These are phyloP conservation scores for Dryobota labecula DNA, from an alignment of 2,888 invertebrate species.

Conservation along the genomic window DNA sequence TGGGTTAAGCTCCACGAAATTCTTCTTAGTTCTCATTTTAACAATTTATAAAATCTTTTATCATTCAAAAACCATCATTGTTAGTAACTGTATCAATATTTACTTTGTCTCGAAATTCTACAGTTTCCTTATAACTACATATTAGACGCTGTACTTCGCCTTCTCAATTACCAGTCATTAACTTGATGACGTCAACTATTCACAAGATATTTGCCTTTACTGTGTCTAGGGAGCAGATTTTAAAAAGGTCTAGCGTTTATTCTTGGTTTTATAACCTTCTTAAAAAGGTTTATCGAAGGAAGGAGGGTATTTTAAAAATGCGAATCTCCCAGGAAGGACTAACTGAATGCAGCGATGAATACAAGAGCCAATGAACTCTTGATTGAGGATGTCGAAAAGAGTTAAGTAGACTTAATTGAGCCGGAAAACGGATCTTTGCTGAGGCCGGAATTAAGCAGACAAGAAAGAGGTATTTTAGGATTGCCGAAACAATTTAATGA, in stretches of 20 bases:
- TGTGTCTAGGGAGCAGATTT: slow-evolving; percentile 25
- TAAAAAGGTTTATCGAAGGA: neutral
- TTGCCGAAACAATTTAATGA: slow-evolving; percentile 35
- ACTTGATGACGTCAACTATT: slow-evolving; percentile 59
- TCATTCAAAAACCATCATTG: neutral
- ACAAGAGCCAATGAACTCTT: slow-evolving; percentile 44
- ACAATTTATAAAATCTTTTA: neutral
- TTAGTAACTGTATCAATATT: slow-evolving; percentile 8
- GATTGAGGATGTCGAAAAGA: slow-evolving; percentile 52
- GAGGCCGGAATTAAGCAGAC: slow-evolving; percentile 17
- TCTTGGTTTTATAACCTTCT: neutral
- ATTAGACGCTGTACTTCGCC: slow-evolving; percentile 37
- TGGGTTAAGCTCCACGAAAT: neutral
- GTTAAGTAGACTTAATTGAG: slow-evolving; percentile 41
- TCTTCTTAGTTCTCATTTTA: neutral
- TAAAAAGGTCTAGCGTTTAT: neutral
- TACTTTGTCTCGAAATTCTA: slow-evolving; percentile 22
- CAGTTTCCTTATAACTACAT: slow-evolving; percentile 38
- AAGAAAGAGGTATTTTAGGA: slow-evolving; percentile 17
- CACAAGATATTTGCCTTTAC: slow-evolving; percentile 39
- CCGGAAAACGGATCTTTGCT: slow-evolving; percentile 38
- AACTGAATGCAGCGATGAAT: neutral
- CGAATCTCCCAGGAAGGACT: slow-evolving; percentile 1
- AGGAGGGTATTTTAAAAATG: slow-evolving; percentile 5
- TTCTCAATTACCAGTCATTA: slow-evolving; percentile 66